These are phyloP conservation scores for Indri indri DNA, from an alignment of 2,113 vertebrate genomes.

Conservation along the genomic window DNA sequence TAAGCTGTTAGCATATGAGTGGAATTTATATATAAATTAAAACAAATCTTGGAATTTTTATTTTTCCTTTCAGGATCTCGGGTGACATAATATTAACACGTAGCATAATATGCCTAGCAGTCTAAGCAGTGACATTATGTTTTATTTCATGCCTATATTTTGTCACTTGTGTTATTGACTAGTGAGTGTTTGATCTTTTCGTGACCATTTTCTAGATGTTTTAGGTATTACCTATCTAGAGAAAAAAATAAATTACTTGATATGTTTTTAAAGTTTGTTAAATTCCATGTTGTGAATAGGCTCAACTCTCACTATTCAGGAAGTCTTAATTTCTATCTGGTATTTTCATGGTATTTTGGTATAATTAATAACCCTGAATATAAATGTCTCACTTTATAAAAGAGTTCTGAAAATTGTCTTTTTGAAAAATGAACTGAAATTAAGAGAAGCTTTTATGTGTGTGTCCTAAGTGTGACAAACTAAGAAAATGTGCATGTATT, in stretches of 20 bases:
- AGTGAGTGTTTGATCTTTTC: not conserved
- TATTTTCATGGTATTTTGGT: not conserved
- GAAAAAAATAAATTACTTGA: not conserved
- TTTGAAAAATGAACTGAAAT: slow-evolving; percentile 3
- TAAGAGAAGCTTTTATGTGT: not conserved
- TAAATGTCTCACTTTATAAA: not conserved
- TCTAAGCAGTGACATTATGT: not conserved
- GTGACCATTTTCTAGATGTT: not conserved
- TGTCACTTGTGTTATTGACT: not conserved
- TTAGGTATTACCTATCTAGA: not conserved
- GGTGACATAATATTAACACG: no score
- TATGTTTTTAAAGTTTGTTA: not conserved
- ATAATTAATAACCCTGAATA: not conserved
- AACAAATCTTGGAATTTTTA: no score
- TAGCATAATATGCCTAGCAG: no score
- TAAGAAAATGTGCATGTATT: not conserved
- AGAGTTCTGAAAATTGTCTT: not conserved
- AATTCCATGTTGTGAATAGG: not conserved
- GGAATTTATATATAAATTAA: no score
- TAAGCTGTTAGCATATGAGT: no score
- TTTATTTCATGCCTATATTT: not conserved
- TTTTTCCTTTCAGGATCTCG: no score
- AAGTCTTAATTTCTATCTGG: not conserved
- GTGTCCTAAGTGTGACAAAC: not conserved
- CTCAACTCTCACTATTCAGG: not conserved